Evolutionary conservation across 2,113 vertebrate genomes (phyloP).

Genomic region (Rhodinocichla rosea): DNA sequence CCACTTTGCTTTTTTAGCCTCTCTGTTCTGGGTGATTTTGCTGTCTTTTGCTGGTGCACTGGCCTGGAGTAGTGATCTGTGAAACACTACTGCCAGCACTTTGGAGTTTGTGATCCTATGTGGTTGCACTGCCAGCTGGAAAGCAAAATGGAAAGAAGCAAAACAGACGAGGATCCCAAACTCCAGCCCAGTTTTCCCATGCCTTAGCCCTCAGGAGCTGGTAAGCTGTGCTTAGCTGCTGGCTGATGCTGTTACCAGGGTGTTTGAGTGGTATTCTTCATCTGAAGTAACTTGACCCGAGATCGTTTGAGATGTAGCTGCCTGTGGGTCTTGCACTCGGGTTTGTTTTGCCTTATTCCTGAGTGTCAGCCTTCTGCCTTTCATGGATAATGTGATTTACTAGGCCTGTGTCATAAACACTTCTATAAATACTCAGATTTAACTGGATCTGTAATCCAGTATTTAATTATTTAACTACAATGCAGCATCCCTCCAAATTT

Average conservation of each 20-base stretch:
- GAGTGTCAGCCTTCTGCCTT: not conserved
- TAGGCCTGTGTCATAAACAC: not conserved
- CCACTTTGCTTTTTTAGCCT: not conserved
- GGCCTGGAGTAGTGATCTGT: conserved; percentile 1
- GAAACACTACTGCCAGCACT: conserved; percentile 12
- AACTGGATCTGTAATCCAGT: not conserved
- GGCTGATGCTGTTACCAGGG: not conserved
- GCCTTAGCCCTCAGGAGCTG: conserved; percentile 6
- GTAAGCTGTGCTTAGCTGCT: not conserved
- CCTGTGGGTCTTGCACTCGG: not conserved
- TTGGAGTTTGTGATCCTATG: conserved; percentile 34
- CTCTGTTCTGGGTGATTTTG: not conserved
- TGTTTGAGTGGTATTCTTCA: not conserved
- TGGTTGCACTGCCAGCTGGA: conserved; percentile 64
- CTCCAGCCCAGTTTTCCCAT: conserved; percentile 31
- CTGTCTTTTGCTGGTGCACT: not conserved
- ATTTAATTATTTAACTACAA: not conserved
- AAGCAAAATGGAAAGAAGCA: conserved; percentile 58
- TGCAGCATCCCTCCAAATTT: not conserved
- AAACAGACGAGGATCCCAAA: conserved; percentile 22
- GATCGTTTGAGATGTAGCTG: not conserved
- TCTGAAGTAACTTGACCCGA: not conserved
- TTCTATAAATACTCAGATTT: not conserved
- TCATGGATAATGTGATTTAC: not conserved
- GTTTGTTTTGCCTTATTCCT: not conserved